Base-by-base conservation (phyloP, 2,113 vertebrate species). In the Aramus guarauna region DNA sequence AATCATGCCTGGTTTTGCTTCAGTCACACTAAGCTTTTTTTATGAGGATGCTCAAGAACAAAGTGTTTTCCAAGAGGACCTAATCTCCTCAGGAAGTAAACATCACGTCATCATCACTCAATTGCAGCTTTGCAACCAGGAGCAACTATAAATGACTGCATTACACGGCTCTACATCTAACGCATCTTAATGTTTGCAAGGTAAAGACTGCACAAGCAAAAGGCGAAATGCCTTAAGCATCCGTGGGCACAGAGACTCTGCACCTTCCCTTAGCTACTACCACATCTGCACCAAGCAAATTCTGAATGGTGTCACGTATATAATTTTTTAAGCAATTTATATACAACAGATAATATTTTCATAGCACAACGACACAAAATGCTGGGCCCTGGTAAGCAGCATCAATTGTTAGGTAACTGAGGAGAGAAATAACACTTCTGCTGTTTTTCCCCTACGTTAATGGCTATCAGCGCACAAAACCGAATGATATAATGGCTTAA, bases 51-150 rank as follows among this genome's bases (percentile, higher is more conserved):
- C 85, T 95, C 64, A 74, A 77, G 76, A 94, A 89, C 76, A 87
- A 91, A 92, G 56, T 24, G 10, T 75, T 95, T 96, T 92, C 94
- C 92, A 58, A 91, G 56, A 87, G 84, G 24, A 89, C 24, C 68
- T 82, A 72, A 94, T 87, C 91, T 93, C 64, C 63, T 77, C 48
- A 63, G 69, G 82, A 95, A 94, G 64, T 75, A 95, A 96, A 96
- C 83, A 94, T 75, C 77, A 91, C 19, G 2, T 95, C 91, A 94
- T 37, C 79, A 72, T 60, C 90, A 58, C 47, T 95, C 77, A 85
- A 26, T 6, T 62, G 83, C 59, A 94, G 91, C 83, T 80, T 78
- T 0, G 1, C 72, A 47, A 77, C 4, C 21, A 93, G 82, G 56
- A 90, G 50, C 22, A 34, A 41, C 78, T 73, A 79, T 47, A 90